phyloP scores from a whole-genome alignment of 2,113 vertebrate species.

The Sylvia atricapilla region DNA sequence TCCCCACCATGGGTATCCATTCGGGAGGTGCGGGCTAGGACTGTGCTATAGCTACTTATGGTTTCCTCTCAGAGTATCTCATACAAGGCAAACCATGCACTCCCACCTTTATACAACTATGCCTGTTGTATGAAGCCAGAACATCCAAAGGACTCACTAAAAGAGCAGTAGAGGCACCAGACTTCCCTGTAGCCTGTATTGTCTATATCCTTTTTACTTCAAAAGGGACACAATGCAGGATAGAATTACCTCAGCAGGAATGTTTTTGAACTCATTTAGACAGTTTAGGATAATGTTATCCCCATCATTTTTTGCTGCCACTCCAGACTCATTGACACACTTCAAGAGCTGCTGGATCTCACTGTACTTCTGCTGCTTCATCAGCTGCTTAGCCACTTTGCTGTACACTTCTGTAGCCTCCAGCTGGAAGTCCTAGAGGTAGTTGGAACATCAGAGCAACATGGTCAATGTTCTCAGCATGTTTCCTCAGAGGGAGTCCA shows the following conservation, averaged over 20 bases:
- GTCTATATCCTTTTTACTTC: background rate
- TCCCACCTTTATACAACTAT: background rate
- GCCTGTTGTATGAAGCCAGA: background rate
- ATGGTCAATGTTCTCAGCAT: background rate
- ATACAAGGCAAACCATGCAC: background rate
- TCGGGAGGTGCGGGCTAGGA: background rate
- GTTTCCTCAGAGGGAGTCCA: background rate
- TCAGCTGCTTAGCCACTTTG: constrained; percentile 83
- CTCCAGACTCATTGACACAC: constrained; percentile 93
- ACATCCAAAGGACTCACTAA: background rate
- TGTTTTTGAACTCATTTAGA: constrained; percentile 81
- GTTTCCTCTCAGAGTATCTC: background rate
- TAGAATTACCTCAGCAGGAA: constrained; percentile 81
- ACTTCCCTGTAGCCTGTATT: background rate
- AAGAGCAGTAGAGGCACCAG: background rate
- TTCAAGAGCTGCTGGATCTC: constrained; percentile 91
- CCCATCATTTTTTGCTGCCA: constrained; percentile 87
- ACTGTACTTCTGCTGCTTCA: constrained; percentile 81
- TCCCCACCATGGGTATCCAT: background rate
- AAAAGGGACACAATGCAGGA: background rate
- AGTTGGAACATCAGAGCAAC: background rate
- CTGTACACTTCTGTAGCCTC: constrained; percentile 87
- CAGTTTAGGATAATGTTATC: constrained; percentile 91
- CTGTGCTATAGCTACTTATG: background rate
- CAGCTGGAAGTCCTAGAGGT: constrained; percentile 91